phyloP scores from a whole-genome alignment of 2,797 vertebrate genomes.

The Margarornis squamiger region DNA sequence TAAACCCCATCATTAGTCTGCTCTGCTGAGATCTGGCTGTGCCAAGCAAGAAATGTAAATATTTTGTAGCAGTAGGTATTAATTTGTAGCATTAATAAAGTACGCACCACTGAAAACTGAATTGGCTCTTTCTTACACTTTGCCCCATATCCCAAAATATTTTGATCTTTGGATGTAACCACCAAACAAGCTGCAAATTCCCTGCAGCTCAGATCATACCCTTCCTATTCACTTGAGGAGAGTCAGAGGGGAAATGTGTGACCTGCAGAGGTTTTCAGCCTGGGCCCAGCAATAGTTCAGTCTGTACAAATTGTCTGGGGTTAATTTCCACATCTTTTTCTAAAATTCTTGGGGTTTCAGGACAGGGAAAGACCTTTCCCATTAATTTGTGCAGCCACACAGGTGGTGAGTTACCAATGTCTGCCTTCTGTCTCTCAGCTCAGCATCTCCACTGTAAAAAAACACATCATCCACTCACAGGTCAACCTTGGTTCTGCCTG shows the following conservation, averaged over 20 bases:
- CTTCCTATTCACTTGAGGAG: neutral
- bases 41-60: conserved; percentile 37
- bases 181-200: conserved; percentile 47
- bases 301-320: neutral
- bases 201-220: neutral
- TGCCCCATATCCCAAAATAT: conserved; percentile 15
- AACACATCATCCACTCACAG: fast-evolving
- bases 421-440: neutral
- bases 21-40: neutral
- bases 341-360: neutral
- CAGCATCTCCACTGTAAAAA: neutral
- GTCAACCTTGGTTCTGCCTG: neutral
- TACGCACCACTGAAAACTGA: neutral
- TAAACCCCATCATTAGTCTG: conserved; percentile 6
- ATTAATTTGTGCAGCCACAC: neutral
- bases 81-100: conserved; percentile 38
- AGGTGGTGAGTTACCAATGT: neutral
- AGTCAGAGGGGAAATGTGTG: neutral
- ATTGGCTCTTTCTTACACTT: conserved; percentile 37
- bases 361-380: neutral
- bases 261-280: neutral
- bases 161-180: conserved; percentile 41
- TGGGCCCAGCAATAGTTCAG: neutral
- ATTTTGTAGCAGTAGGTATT: conserved; percentile 31
- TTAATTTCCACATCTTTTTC: neutral